Conservation (phyloP, 1,140 invertebrate species). For the Saxidomus purpurata region DNA sequence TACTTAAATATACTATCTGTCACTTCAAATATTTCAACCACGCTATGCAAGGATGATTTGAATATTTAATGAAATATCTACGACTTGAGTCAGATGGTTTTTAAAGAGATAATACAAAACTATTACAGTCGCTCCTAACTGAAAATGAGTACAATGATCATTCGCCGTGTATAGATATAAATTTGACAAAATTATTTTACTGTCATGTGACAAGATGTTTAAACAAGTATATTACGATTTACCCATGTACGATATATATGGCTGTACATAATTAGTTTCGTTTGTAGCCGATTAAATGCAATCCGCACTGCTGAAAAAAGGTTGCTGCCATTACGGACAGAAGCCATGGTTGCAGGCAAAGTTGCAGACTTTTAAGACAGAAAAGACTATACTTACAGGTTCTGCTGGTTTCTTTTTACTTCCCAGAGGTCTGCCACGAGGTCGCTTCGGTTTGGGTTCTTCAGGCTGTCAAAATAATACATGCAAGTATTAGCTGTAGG, state of each 20-base stretch:
- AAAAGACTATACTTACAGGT: constrained; percentile 52
- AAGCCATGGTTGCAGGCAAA: too few relatives aligned
- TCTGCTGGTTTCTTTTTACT: constrained; percentile 66
- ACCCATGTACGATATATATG: too few relatives aligned
- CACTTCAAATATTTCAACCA: constrained; percentile 32
- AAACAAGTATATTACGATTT: too few relatives aligned
- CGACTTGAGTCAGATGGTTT: background rate
- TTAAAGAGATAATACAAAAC: constrained; percentile 15
- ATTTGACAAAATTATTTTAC: too few relatives aligned
- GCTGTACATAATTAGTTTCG: too few relatives aligned
- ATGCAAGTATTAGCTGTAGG: too few relatives aligned
- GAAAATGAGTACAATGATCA: background rate
- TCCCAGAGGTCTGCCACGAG: constrained; percentile 68
- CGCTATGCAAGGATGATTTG: constrained; percentile 21
- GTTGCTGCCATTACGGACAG: too few relatives aligned
- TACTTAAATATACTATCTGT: constrained; percentile 5
- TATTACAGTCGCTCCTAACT: background rate
- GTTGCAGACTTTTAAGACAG: too few relatives aligned
- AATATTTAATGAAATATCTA: constrained; percentile 48
- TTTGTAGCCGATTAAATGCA: too few relatives aligned
- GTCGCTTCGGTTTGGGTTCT: constrained; percentile 73
- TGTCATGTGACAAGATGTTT: too few relatives aligned
- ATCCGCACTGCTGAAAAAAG: too few relatives aligned
- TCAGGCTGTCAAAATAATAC: constrained; percentile 67
- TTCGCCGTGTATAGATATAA: too few relatives aligned